Base-by-base conservation (phyloP, 2,113 vertebrate species). In the Pardalotus punctatus region DNA sequence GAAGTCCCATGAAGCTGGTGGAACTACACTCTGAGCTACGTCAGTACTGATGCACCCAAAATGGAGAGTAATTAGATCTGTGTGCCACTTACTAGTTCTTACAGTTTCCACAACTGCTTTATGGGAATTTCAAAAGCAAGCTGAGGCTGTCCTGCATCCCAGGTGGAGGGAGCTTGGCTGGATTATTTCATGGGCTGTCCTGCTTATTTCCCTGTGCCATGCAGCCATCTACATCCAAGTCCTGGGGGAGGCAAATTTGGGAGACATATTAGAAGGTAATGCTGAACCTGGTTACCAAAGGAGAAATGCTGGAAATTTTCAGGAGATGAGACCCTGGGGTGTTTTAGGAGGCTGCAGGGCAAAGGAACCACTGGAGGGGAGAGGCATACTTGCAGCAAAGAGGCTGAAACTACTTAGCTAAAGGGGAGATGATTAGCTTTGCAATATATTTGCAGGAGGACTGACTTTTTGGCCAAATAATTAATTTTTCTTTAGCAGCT, bases 331-430 rank as follows among this genome's bases (percentile, higher is more conserved):
- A 76, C 6, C 6, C 8, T 27, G 11, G 6, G 23, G 29, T 56
- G 14, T 73, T 93, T 73, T 40, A 66, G 45, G 25, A 82, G 23
- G 40, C n/a, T 85, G 27, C 18, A 79, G 66, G 28, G 31, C 14
- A 47, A 61, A 36, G 8, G 5, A 91, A 12, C 18, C 19, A n/a
- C 29, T 27, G 40, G 24, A 85, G 4, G 4, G 33, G 19, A 80
- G 31, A 60, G 20, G 18, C 25, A 47, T 23, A 27, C 27, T 47
- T 0, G 0, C 20, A 51, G n/a, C 14, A 57, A 71, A 74, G 61
- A 65, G 2, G 1, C 15, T 65, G 50, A 47, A 65, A 14, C 40
- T 85, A 16, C 43, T 82, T 53, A 61, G 33, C 65, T 74, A n/a
- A 70, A 67, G 15, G 18, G 25, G 29, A 62, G 18, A 25, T 67